Base-by-base conservation (phyloP, 1,140 invertebrate species). In the Drosophila mayri region DNA sequence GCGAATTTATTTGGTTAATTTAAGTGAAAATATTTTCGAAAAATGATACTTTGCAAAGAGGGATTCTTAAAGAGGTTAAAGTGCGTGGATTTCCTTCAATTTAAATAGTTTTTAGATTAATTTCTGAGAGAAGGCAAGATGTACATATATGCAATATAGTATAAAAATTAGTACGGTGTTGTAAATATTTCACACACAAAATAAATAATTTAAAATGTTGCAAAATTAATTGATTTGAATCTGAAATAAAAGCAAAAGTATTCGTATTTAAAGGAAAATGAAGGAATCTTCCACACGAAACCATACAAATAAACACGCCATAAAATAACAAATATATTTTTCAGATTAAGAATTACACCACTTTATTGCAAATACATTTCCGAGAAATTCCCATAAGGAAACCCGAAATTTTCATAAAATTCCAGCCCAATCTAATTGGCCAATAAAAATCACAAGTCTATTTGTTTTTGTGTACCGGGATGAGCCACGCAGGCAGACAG, bases 1-100 rank as follows among this genome's bases (percentile, higher is more conserved):
- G 38, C 9, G 8, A 64, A 64, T 64, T 64, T 61, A 61, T 64
- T 43, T 20, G 35, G 35, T 43, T 7, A 30, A 38, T 38, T 38
- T 54, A 35, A 25, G 8, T 4, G 32, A 22, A 22, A 61, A 50
- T 61, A 25, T 28, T 18, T 25, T 61, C 4, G 2, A 14, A 52
- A 43, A 11, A 14, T 25, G 30, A 25, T 32, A 9, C 52, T 28
- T 49, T n/a, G 6, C 47, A 3, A 30, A 10, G 12, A 10, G 32
- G 12, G 9, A 28, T 20, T 52, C 8, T 50, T 50, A 50, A 50
- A 50, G 47, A 12, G 20, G 7, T 10, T 16, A 14, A 4, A 25
- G 44, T 3, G 4, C 0, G 18, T 12, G 18, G 16, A 37, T 3
- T 14, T 37, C 25, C 25, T 14, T 37, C 4, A 37, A 37, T 37